Percentiles rank a stretch among this genome's conserved stretches.
Conservation (phyloP, 2,888 invertebrate genomes). For the Caenorhabditis drosophilae region DNA sequence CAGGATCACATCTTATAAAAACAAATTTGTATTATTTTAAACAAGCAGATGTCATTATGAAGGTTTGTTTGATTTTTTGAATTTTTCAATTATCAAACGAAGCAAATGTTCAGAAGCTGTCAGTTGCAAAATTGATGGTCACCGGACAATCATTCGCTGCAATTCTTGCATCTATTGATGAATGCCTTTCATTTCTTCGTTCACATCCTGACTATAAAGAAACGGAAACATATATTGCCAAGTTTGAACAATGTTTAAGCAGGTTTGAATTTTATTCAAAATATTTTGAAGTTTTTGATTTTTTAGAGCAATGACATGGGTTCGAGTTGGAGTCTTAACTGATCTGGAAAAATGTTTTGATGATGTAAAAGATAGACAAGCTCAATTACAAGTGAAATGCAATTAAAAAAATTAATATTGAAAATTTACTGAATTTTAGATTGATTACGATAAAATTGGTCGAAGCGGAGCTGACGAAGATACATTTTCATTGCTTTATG, state of each 20-base stretch:
- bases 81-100: too few relatives aligned
- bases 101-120: slow-evolving; percentile 60
- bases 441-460: slow-evolving; percentile 47
- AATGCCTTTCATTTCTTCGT: slow-evolving; percentile 59
- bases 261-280: slow-evolving; percentile 27
- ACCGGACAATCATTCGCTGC: slow-evolving; percentile 65
- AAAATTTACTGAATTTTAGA: slow-evolving; percentile 15
- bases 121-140: slow-evolving; percentile 56
- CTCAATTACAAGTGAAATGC: slow-evolving; percentile 36
- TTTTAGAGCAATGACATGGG: slow-evolving; percentile 64
- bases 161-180: slow-evolving; percentile 65
- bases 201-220: slow-evolving; percentile 64
- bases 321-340: slow-evolving; percentile 60
- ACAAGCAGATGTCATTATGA: slow-evolving; percentile 66
- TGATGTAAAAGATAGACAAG: slow-evolving; percentile 55
- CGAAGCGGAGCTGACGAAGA: slow-evolving; percentile 61
- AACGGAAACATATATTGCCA: slow-evolving; percentile 52
- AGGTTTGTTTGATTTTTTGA: too few relatives aligned
- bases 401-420: neutral
- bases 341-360: slow-evolving; percentile 58
- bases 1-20: slow-evolving; percentile 64
- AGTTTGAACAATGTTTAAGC: slow-evolving; percentile 67
- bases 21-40: slow-evolving; percentile 67
- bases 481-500: slow-evolving; percentile 64
- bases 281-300: neutral